Conservation (phyloP, 1,140 invertebrate genomes). For the Aplysia californica region DNA sequence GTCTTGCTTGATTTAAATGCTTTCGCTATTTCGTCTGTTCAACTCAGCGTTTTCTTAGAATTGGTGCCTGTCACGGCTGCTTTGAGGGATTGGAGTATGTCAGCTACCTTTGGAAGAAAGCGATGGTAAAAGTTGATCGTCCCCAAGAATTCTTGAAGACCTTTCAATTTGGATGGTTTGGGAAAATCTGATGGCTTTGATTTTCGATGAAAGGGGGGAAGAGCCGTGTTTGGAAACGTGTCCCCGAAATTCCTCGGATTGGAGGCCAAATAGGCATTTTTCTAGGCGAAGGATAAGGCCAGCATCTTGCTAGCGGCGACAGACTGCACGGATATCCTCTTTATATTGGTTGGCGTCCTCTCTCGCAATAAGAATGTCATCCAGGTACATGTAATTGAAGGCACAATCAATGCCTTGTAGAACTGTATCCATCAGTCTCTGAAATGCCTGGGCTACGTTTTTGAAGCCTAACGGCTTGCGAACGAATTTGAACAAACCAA, state of each 20-base stretch:
- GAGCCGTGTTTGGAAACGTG: not conserved
- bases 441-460: constrained; percentile 6
- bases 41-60: not conserved
- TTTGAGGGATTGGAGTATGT: not conserved
- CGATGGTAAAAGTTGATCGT: constrained; percentile 43
- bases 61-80: not conserved
- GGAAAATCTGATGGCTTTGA: constrained; percentile 39
- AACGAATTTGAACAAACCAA: not conserved
- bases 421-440: not conserved
- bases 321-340: too few relatives aligned
- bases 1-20: not conserved
- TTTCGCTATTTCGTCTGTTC: not conserved
- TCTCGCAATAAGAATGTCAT: not conserved
- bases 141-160: constrained; percentile 62
- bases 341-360: constrained; percentile 39
- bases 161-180: constrained; percentile 48
- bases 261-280: not conserved
- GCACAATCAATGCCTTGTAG: not conserved
- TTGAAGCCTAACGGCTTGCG: constrained; percentile 2
- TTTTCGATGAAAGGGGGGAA: not conserved
- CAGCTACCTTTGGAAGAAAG: not conserved
- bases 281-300: not conserved
- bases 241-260: not conserved
- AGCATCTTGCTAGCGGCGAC: not conserved
- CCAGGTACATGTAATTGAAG: not conserved